phyloP scores from a whole-genome alignment of 2,888 invertebrate species.

The Sinohyriopsis cumingii region DNA sequence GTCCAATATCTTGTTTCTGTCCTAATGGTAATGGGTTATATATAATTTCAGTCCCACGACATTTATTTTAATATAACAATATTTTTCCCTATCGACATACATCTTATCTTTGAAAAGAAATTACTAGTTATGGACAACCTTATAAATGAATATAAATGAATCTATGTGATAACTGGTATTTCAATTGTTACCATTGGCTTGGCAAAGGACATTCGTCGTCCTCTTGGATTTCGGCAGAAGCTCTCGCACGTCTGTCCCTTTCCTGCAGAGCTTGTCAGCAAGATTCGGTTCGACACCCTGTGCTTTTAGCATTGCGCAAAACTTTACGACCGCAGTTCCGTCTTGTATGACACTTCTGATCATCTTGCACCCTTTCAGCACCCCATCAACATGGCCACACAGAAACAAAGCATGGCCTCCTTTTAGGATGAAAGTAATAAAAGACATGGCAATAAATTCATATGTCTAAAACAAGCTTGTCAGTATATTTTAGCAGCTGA shows the following conservation, averaged over 20 bases:
- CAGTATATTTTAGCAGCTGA: too few species aligned
- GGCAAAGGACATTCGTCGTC: slow-evolving; percentile 32
- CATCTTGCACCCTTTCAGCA: slow-evolving; percentile 65
- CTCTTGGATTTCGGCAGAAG: slow-evolving; percentile 41
- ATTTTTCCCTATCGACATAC: too few species aligned
- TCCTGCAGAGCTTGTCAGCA: slow-evolving; percentile 54
- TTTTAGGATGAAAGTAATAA: slow-evolving; percentile 24
- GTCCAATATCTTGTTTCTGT: too few species aligned
- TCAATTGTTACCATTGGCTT: slow-evolving; percentile 28
- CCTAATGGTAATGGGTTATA: too few species aligned
- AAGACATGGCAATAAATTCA: too few species aligned
- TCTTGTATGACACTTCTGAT: slow-evolving; percentile 69
- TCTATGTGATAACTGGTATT: not conserved
- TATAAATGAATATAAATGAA: too few species aligned
- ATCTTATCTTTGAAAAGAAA: too few species aligned
- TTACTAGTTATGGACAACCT: too few species aligned
- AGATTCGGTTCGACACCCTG: slow-evolving; percentile 56
- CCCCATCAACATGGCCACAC: slow-evolving; percentile 51
- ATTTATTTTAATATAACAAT: too few species aligned
- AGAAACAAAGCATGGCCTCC: slow-evolving; percentile 72
- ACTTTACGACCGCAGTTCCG: slow-evolving; percentile 72
- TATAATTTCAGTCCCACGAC: too few species aligned
- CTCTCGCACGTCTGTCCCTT: slow-evolving; percentile 32
- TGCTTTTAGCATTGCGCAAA: slow-evolving; percentile 58
- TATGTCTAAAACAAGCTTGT: too few species aligned